Evolutionary conservation across 2,113 vertebrate genomes (phyloP).

Genomic region (Cisticola juncidis): DNA sequence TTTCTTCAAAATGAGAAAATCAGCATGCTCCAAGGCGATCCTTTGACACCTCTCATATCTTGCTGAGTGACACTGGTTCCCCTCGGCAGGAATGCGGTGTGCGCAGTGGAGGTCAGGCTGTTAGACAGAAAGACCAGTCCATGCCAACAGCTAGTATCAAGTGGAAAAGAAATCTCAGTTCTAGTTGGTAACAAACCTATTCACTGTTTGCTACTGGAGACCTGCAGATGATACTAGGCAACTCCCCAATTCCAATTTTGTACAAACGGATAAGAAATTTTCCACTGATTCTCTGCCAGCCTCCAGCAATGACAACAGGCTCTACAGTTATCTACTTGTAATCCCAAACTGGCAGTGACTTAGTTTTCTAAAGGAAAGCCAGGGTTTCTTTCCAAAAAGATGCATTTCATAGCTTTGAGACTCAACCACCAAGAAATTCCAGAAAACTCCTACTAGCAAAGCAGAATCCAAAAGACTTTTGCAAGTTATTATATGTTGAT

Average conservation of each 20-base stretch:
- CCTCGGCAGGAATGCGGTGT: neutral
- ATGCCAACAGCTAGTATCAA: neutral
- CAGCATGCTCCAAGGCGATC: neutral
- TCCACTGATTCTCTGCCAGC: neutral
- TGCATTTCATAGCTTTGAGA: neutral
- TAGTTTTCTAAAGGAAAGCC: neutral
- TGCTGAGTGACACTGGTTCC: neutral
- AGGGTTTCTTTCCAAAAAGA: neutral
- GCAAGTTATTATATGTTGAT: neutral
- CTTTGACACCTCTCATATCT: neutral
- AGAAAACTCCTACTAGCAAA: neutral
- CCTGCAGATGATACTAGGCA: neutral
- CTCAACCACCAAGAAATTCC: neutral
- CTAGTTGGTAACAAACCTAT: neutral
- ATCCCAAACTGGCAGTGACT: neutral
- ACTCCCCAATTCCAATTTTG: neutral
- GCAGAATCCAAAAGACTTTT: neutral
- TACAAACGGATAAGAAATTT: neutral
- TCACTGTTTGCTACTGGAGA: neutral
- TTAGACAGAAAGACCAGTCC: neutral
- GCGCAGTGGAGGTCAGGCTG: neutral
- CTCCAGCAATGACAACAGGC: conserved; percentile 4
- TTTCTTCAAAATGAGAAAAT: neutral
- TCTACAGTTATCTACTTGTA: neutral
- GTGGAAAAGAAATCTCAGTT: neutral